Conservation (phyloP, 2,113 vertebrate genomes). For the Plotosus lineatus region DNA sequence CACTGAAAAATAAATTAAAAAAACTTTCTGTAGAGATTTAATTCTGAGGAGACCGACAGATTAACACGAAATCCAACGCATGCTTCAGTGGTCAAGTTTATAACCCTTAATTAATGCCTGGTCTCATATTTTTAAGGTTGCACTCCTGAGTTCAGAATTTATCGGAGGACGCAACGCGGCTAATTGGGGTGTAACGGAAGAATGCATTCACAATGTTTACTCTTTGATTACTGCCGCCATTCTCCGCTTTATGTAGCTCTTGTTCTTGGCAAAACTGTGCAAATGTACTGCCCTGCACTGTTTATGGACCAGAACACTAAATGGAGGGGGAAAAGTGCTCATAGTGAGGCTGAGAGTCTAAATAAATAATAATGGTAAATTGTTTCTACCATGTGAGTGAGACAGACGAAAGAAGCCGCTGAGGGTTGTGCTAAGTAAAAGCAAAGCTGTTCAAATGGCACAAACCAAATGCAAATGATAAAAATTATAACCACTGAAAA, state of each 20-base stretch:
- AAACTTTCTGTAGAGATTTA: background rate
- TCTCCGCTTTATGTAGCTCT: conserved; percentile 14
- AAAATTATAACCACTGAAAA: background rate
- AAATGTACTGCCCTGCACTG: background rate
- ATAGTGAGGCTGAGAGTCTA: conserved; percentile 32
- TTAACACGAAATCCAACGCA: background rate
- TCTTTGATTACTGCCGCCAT: background rate
- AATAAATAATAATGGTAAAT: conserved; percentile 50
- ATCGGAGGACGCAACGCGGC: background rate
- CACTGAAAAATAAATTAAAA: background rate
- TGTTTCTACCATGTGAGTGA: conserved; percentile 17
- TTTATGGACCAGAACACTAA: conserved; percentile 37
- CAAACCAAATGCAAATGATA: conserved; percentile 17
- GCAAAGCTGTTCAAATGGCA: background rate
- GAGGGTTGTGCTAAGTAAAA: conserved; percentile 10
- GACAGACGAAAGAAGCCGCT: conserved; percentile 9
- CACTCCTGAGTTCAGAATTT: conserved; percentile 29
- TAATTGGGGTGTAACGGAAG: conserved; percentile 38
- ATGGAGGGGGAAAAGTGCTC: conserved; percentile 24
- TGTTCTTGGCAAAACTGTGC: conserved; percentile 23
- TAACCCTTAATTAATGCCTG: conserved; percentile 31
- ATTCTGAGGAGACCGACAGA: conserved; percentile 1
- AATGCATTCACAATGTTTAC: background rate
- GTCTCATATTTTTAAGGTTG: conserved; percentile 28
- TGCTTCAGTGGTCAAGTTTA: conserved; percentile 17